Conservation (phyloP, 1,140 invertebrate species). For the Steinernema feltiae region DNA sequence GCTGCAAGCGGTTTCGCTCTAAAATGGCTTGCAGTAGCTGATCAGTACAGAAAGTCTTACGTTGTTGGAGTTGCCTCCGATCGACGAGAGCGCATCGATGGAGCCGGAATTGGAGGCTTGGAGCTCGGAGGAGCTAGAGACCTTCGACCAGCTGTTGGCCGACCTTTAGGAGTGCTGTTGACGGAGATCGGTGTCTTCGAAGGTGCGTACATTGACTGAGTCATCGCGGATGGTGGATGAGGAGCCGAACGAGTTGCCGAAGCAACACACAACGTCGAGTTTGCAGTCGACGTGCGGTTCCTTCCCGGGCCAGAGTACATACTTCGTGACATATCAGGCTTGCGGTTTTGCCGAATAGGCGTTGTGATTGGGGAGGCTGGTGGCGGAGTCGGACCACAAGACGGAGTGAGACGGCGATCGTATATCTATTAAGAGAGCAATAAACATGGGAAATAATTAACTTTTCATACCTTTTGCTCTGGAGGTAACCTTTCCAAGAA, state of each 20-base stretch:
- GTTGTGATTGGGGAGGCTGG: background rate
- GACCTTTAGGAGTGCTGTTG: background rate
- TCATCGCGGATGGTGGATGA: slow-evolving; percentile 23
- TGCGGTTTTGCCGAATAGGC: background rate
- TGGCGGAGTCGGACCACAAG: slow-evolving; percentile 17
- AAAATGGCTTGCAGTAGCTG: too few relatives aligned
- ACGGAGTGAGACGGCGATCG: slow-evolving; percentile 17
- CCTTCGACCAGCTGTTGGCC: background rate
- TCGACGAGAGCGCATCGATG: background rate
- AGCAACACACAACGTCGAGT: background rate
- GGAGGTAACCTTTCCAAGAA: slow-evolving; percentile 44
- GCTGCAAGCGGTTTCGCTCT: background rate
- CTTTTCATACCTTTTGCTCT: slow-evolving; percentile 36
- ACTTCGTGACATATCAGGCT: background rate
- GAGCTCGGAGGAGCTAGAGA: background rate
- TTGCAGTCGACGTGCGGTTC: background rate
- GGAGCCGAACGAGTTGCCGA: slow-evolving; percentile 13
- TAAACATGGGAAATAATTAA: too few relatives aligned
- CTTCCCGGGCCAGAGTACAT: background rate
- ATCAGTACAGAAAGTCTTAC: background rate
- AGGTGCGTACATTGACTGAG: slow-evolving; percentile 27
- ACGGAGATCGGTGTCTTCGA: slow-evolving; percentile 10
- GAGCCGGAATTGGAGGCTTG: background rate
- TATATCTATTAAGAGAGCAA: background rate
- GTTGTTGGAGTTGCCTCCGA: background rate